Base-by-base conservation (phyloP, 2,888 invertebrate genomes). In the Andrena bicolor region DNA sequence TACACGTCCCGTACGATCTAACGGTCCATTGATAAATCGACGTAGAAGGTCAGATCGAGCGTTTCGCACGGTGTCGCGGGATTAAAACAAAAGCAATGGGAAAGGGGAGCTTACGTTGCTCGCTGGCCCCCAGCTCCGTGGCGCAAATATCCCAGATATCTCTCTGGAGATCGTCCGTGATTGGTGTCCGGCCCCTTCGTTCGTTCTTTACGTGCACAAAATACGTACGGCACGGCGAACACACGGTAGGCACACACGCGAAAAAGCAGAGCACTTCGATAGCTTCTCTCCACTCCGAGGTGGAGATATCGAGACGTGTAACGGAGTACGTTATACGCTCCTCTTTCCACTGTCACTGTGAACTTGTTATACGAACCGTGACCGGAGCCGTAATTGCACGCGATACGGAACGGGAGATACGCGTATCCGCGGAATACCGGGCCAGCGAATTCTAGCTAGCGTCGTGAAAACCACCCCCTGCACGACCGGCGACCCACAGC, bases 401-500 rank as follows among this genome's bases (percentile, higher is more conserved):
- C 74, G 48, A 68, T 69, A 48, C 23, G 53, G 32, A 75, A 66
- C 26, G n/a, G 23, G 8, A 35, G 48, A 53, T 49, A 51, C 49
- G 26, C 66, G 13, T 2, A 23, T 28, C 71, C 72, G 41, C 51
- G 35, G n/a, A 32, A 28, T 20, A 70, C 8, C 10, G 23, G 16
- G 32, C 48, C 69, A 48, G 49, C 23, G 8, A 51, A 82, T 51
- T 68, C 53, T 73, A 70, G 72, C 74, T 76, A 71, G 77, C 84
- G 75, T 83, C 74, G 76, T 80, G 83, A 90, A 89, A 88, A 87
- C 89, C 90, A 91, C 92, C 91, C 92, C 91, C 91, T 89, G 90
- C 89, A 90, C 88, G 88, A 91, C 90, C 90, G 90, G 90, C 90
- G 89, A 85, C 86, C 89, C 84, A 91, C 90, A 85, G 90, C 89